A percentile compares a stretch with the other conserved stretches of the same genome.
phyloP scores from a whole-genome alignment of 2,888 invertebrate species.

The Heliconius hortense region DNA sequence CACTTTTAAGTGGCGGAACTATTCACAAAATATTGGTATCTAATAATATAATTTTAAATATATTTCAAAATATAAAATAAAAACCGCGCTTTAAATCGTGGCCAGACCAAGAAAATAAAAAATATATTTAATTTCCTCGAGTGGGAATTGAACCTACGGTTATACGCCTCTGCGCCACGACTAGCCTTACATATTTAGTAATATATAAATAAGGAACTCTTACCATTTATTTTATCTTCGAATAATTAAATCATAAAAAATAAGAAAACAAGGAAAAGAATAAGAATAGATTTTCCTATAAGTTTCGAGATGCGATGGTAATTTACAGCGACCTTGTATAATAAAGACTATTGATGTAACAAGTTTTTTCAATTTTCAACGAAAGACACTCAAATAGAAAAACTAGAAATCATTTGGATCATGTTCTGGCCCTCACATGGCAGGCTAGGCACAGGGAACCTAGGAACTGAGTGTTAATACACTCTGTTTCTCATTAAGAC shows the following conservation, averaged over 20 bases:
- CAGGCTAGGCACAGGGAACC: not conserved
- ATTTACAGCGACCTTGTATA: not conserved
- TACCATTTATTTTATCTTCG: not conserved
- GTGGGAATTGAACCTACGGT: too few species aligned
- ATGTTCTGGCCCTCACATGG: not conserved
- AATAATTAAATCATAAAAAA: not conserved
- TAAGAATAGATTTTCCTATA: conserved; percentile 6
- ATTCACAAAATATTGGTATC: too few species aligned
- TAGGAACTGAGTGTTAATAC: not conserved
- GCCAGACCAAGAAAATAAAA: too few species aligned
- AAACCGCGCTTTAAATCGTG: too few species aligned
- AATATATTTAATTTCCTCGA: too few species aligned
- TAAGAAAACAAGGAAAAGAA: conserved; percentile 4
- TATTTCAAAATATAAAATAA: too few species aligned
- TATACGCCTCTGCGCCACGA: not conserved
- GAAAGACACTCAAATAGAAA: too few species aligned
- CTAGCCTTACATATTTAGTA: not conserved
- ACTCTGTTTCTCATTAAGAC: not conserved
- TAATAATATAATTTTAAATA: too few species aligned
- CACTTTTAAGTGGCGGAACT: too few species aligned
- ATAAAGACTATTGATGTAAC: not conserved
- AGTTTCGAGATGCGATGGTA: not conserved
- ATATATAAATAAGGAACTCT: not conserved
- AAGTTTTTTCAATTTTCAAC: too few species aligned
- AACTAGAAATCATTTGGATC: not conserved